Evolutionary conservation across 2,797 vertebrate genomes (phyloP), one percentile per base, ranked within the genome.

Genomic region (Florisuga fusca): DNA sequence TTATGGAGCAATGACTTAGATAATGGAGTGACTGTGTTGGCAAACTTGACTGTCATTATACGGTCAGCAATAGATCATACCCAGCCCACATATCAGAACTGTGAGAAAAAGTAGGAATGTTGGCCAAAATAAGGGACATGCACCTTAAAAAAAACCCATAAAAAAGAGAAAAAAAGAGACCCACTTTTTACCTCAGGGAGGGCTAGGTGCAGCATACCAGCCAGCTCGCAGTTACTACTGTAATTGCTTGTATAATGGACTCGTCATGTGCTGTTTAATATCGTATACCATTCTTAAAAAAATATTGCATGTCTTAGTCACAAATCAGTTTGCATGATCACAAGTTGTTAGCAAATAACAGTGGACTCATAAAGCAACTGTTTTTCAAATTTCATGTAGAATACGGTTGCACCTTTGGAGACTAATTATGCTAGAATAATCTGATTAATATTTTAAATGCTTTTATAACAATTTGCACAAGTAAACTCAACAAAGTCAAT

Each of bases 21-120:
- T 97, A 98, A 97, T 96, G 82, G 84, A 97, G 92, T 68, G 89
- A 94, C 94, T 96, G 90, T 95, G 93, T 86, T 95, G 94, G 96
- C 85, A 96, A 96, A 96, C 94, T 94, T 97, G 91, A 85, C 90
- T 97, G 79, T 96, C 91, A 95, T 96, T 97, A 89, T 72, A 69
- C 73, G 58, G 62, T 87, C 80, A 79, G 93, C 91, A 88, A 96
- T 95, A 97, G 64, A 97, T 97, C 94, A 97, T 25, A 55, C 9
- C 12, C 16, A 96, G 69, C 61, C 16, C 61, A 95, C 86, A 57
- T 41, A 83, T 62, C 85, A 96, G 54, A 95, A 87, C 11, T 59
- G 79, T 95, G 71, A 93, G 92, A 94, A 87, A 75, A 58, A 84
- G 53, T 67, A 79, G 76, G 71, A 94, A 93, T 91, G 81, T 68